Base-by-base conservation (phyloP, 2,888 invertebrate species). In the Lobophora halterata region DNA sequence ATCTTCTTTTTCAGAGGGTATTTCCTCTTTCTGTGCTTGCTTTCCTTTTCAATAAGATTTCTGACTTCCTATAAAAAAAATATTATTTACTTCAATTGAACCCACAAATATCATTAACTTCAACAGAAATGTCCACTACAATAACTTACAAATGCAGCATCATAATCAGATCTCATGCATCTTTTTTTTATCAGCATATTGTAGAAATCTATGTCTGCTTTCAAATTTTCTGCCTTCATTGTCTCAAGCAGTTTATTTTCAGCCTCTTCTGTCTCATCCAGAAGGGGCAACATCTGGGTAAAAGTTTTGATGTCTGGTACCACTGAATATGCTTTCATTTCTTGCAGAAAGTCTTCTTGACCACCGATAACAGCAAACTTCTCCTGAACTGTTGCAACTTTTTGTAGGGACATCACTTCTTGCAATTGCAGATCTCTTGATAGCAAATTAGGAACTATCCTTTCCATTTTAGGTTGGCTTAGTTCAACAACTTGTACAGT, bases 121-220 rank as follows among this genome's bases (percentile, higher is more conserved):
- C 3, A 14, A 14, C 3, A 14, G 3, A 3, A 14, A 5, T 3
- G 14, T 3, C 14, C 5, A 14, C n/a, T n/a, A n/a, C n/a, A n/a
- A n/a, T 6, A 16, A 82, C 88, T 81, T 87, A 93, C 93, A 79
- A 90, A 90, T 6, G 95, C 96, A 53, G 87, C 89, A 31, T 90
- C 83, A 68, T 92, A 92, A 66, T 95, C 92, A 38, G 74, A 82
- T 50, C 95, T 86, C 61, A 91, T 79, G 62, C 92, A 92, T 39
- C 95, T 89, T 66, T 92, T 95, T 62, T 93, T 95, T 32, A 98
- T 96, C 5, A 97, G 86, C 80, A 93, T 90, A 72, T 97, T 97
- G 63, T 92, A 96, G 71, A 97, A 96, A 67, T 92, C 93, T 36
- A 94, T 90, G 76, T 97, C 96, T 1, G 93, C 88, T 55, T 88